A percentile compares a stretch with the other conserved stretches of the same genome.
Evolutionary conservation across 2,113 vertebrate species (phyloP).

Genomic region (Bostrychus sinensis): DNA sequence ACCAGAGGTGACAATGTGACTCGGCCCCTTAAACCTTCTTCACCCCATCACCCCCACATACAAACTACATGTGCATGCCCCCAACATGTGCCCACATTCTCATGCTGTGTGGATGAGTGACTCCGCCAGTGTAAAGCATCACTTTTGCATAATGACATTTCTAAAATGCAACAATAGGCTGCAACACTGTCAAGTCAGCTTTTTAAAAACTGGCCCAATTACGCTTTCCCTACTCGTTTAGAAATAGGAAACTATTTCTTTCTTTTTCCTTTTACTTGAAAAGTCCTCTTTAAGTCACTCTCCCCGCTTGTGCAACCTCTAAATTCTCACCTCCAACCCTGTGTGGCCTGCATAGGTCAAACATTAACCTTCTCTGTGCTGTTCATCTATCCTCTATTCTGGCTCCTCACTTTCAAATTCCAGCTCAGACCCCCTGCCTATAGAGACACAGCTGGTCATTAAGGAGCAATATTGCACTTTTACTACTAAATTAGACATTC

Average conservation of each 20-base stretch:
- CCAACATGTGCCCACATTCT: constrained; percentile 21
- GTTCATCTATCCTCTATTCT: constrained; percentile 1
- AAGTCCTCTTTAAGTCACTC: constrained; percentile 25
- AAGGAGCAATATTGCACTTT: neutral
- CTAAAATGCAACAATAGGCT: constrained; percentile 25
- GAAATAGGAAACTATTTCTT: constrained; percentile 25
- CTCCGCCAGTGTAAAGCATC: constrained; percentile 13
- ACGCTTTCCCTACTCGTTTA: constrained; percentile 23
- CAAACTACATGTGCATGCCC: constrained; percentile 1
- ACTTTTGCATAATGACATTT: constrained; percentile 43
- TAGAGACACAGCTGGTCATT: constrained; percentile 9
- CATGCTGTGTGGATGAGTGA: constrained; percentile 33
- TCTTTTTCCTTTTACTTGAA: constrained; percentile 15
- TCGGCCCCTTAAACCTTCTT: constrained; percentile 58
- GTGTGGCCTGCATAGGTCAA: constrained; percentile 42
- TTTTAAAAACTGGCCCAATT: neutral
- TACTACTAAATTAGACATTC: constrained; percentile 2
- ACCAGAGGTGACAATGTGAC: constrained; percentile 66
- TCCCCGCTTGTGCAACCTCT: constrained; percentile 47
- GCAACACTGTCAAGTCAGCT: constrained; percentile 12
- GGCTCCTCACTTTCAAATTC: constrained; percentile 12
- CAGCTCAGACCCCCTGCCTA: neutral
- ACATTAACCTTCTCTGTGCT: constrained; percentile 25
- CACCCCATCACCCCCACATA: constrained; percentile 31
- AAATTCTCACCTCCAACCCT: constrained; percentile 54